phyloP scores from a whole-genome alignment of 2,797 vertebrate species.

The Paratrypauchen microcephalus region DNA sequence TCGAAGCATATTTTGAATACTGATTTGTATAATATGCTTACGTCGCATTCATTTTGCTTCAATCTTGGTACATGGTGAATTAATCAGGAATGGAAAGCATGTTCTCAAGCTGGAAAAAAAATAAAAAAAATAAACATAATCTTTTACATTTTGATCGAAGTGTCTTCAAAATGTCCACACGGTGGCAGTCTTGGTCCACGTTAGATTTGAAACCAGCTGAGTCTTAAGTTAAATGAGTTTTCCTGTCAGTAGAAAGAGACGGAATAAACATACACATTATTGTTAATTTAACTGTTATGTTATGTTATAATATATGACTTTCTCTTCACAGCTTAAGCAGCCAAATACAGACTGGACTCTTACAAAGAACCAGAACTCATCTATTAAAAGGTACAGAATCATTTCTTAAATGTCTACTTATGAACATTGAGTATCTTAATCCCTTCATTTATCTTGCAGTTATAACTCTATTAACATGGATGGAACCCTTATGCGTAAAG shows the following conservation, averaged over 20 bases:
- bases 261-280: background rate
- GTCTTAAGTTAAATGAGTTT: slow-evolving; percentile 22
- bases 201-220: slow-evolving; percentile 20
- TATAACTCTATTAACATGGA: slow-evolving; percentile 85
- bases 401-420: background rate
- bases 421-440: background rate
- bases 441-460: slow-evolving; percentile 47
- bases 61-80: slow-evolving; percentile 63
- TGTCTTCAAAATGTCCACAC: slow-evolving; percentile 52
- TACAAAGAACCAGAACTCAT: slow-evolving; percentile 79
- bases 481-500: slow-evolving; percentile 77
- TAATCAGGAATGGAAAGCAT: slow-evolving; percentile 75
- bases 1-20: slow-evolving; percentile 75
- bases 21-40: slow-evolving; percentile 76
- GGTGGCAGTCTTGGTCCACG: slow-evolving; percentile 63
- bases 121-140: slow-evolving; percentile 64
- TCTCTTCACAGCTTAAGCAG: slow-evolving; percentile 82
- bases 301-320: slow-evolving; percentile 4
- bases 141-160: slow-evolving; percentile 32
- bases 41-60: slow-evolving; percentile 67
- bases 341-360: slow-evolving; percentile 88
- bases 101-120: slow-evolving; percentile 60
- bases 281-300: background rate
- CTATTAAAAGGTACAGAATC: slow-evolving; percentile 84
- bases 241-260: slow-evolving; percentile 20